Evolutionary conservation across 2,888 invertebrate genomes (phyloP).

Genomic region (Drosophila mimetica): DNA sequence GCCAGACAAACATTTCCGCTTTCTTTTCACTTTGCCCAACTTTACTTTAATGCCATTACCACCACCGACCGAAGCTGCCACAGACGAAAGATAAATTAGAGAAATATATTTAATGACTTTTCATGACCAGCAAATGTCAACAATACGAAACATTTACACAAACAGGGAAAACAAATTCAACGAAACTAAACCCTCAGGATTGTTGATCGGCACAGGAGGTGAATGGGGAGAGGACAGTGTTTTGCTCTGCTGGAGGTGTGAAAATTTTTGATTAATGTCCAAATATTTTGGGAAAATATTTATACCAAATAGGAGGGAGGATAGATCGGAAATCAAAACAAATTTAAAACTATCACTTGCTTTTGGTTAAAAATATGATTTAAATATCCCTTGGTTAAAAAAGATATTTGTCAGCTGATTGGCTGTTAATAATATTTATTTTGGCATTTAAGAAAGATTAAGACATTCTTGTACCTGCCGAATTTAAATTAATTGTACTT

Average conservation of each 20-base stretch:
- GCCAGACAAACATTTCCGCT: constrained; percentile 47
- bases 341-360: not conserved
- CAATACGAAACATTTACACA: constrained; percentile 69
- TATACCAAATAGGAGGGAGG: not conserved
- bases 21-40: constrained; percentile 35
- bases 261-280: constrained; percentile 80
- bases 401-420: too few relatives aligned
- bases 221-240: constrained; percentile 11
- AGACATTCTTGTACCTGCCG: too few relatives aligned
- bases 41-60: constrained; percentile 64
- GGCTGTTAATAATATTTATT: too few relatives aligned
- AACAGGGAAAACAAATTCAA: constrained; percentile 41
- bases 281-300: constrained; percentile 26
- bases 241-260: constrained; percentile 59
- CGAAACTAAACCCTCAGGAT: constrained; percentile 32
- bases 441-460: too few relatives aligned
- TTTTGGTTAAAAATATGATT: too few relatives aligned
- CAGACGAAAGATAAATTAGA: constrained; percentile 68
- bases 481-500: too few relatives aligned
- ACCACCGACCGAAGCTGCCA: constrained; percentile 54
- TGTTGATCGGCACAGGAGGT: constrained; percentile 34
- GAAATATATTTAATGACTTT: constrained; percentile 77
- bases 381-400: too few relatives aligned
- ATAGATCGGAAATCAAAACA: constrained; percentile 5
- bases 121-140: constrained; percentile 78